Evolutionary conservation across 2,888 invertebrate species (phyloP), one percentile per base, ranked within the genome.

Genomic region (Cerastis rubricosa): DNA sequence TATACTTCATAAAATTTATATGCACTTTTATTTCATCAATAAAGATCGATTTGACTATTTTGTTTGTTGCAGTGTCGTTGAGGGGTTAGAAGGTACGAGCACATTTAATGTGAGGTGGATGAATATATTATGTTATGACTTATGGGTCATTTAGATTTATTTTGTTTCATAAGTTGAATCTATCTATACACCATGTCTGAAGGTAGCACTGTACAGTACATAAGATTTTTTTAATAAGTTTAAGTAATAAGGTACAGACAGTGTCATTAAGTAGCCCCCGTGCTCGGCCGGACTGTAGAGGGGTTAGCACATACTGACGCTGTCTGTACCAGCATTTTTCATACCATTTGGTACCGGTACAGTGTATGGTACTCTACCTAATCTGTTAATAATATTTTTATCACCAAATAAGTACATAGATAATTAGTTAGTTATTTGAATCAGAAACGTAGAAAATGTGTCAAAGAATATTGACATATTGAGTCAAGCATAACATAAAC

Each of bases 1-100:
- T 94, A 95, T 95, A 95, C 95, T 93, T 94, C 96, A 96, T 96
- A 96, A 96, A 96, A 92, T 96, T 96, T 96, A 96, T 95, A 96
- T 95, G 94, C 96, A 95, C 91, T 96, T 96, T 96, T 95, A 96
- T 96, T 94, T 87, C 92, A 87, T 91, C 94, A 92, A 95, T 96
- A 96, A 96, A 96, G 90, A 94, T 95, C 94, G 95, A 95, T 95
- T 93, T 94, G 93, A 94, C 94, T 94, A 94, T 93, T 92, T 92
- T 93, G 94, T 94, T 91, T 90, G 90, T 87, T 90, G 91, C 91
- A 89, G 73, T 81, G 81, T 78, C 84, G 78, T 77, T 83, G 79
- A 84, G 85, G 88, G 89, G 90, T 51, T 83, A 47, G 25, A 69
- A 81, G 80, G 81, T 76, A 71, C n/a, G 14, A 35, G 59, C 45